These are phyloP conservation scores for Amphiprion ocellaris DNA, from an alignment of 2,113 vertebrate species.

Conservation along the genomic window DNA sequence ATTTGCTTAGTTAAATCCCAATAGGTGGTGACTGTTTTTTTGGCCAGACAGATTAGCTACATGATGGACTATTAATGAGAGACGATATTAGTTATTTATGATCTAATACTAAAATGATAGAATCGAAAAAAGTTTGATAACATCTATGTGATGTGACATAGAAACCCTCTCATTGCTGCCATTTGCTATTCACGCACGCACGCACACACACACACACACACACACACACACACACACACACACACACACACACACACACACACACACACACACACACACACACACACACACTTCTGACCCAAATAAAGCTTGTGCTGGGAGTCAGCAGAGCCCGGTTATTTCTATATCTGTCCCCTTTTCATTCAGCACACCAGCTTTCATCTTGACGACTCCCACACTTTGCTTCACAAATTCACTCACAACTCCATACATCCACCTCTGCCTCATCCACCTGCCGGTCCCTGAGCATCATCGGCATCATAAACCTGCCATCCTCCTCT, in stretches of 20 bases:
- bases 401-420: conserved; percentile 42
- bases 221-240: conserved; percentile 21
- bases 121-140: no score
- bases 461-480: conserved; percentile 65
- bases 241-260: conserved; percentile 11
- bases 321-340: conserved; percentile 32
- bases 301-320: conserved; percentile 67
- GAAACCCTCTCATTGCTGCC: no score
- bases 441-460: conserved; percentile 60
- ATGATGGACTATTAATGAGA: no score
- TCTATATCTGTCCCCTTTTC: conserved; percentile 45
- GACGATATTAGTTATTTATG: no score
- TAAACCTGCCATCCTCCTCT: conserved; percentile 20
- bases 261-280: conserved; percentile 27
- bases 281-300: conserved; percentile 61
- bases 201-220: conserved; percentile 28
- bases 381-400: conserved; percentile 41
- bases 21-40: no score
- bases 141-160: no score
- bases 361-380: conserved; percentile 47
- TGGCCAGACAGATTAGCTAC: no score
- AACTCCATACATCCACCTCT: conserved; percentile 52
- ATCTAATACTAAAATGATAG: no score
- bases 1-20: no score
- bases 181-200: no score